Evolutionary conservation across 2,888 invertebrate species (phyloP).

Genomic region (Amphipoea oculea): DNA sequence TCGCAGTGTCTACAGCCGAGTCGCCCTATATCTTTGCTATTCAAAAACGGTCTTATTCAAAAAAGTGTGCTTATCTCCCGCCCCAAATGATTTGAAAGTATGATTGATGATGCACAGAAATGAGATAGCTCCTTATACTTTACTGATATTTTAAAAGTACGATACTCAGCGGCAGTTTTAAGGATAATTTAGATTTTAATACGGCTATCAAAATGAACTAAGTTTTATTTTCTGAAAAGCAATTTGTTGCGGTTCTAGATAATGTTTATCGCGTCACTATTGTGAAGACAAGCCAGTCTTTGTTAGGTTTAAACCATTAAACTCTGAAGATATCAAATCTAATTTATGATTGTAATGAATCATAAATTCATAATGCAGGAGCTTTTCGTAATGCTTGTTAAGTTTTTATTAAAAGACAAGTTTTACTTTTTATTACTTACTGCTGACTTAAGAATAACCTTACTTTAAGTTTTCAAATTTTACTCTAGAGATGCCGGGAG

Average conservation of each 20-base stretch:
- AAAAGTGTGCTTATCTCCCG: conserved; percentile 75
- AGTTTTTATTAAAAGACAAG: neutral
- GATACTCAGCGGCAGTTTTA: conserved; percentile 63
- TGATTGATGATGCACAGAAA: conserved; percentile 81
- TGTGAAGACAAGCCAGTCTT: conserved; percentile 20
- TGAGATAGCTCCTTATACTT: conserved; percentile 74
- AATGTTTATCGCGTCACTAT: conserved; percentile 37
- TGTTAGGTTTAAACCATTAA: conserved; percentile 23
- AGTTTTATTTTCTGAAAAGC: conserved; percentile 38
- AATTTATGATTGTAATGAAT: conserved; percentile 48
- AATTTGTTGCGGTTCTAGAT: conserved; percentile 37
- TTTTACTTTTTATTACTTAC: conserved; percentile 4
- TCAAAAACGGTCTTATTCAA: conserved; percentile 75
- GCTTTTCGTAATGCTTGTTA: conserved; percentile 35
- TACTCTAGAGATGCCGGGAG: neutral
- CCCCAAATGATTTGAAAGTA: conserved; percentile 80
- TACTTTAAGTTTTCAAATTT: conserved; percentile 6
- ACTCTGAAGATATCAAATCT: conserved; percentile 30
- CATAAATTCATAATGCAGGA: conserved; percentile 20
- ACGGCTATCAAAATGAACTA: conserved; percentile 36
- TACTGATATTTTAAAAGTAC: conserved; percentile 76
- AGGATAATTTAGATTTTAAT: conserved; percentile 57
- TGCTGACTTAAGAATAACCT: neutral
- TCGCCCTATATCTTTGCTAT: conserved; percentile 71
- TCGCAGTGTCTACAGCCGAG: conserved; percentile 66